Conservation (phyloP, 2,113 vertebrate species). For the Serilophus lunatus region DNA sequence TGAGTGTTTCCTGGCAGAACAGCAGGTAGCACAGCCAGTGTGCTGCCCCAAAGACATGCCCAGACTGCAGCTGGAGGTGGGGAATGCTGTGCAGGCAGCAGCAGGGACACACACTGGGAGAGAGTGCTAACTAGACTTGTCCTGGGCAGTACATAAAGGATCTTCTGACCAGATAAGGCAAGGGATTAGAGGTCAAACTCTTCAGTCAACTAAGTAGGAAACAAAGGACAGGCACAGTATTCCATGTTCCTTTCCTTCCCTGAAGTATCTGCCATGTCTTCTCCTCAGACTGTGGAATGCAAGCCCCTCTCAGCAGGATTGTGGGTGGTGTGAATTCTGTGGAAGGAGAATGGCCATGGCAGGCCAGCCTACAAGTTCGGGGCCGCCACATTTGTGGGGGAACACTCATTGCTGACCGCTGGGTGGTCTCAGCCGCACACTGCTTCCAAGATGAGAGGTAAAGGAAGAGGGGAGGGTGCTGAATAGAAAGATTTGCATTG, state of each 20-base stretch:
- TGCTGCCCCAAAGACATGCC: neutral
- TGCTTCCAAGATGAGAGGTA: conserved; percentile 91
- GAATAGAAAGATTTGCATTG: neutral
- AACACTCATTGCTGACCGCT: conserved; percentile 82
- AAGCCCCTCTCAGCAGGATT: conserved; percentile 80
- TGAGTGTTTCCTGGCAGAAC: neutral
- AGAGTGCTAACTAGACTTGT: neutral
- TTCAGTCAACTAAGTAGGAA: neutral
- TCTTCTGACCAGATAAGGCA: neutral
- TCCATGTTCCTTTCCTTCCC: neutral
- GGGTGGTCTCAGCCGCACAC: conserved; percentile 92
- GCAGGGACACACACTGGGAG: rapidly evolving
- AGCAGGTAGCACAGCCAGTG: neutral
- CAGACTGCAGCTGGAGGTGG: neutral
- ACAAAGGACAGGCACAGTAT: neutral
- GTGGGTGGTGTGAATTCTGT: conserved; percentile 80
- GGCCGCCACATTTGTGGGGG: conserved; percentile 89
- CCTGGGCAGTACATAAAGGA: neutral
- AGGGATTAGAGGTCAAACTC: neutral
- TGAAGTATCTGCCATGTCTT: neutral
- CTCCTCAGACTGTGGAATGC: conserved; percentile 84
- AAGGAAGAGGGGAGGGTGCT: neutral
- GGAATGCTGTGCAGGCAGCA: neutral
- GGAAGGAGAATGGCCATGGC: conserved; percentile 95
- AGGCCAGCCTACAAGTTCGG: conserved; percentile 87